A percentile compares a stretch with the other conserved stretches of the same genome.
Conservation (phyloP, 2,797 vertebrate genomes). For the Erethizon dorsatum region DNA sequence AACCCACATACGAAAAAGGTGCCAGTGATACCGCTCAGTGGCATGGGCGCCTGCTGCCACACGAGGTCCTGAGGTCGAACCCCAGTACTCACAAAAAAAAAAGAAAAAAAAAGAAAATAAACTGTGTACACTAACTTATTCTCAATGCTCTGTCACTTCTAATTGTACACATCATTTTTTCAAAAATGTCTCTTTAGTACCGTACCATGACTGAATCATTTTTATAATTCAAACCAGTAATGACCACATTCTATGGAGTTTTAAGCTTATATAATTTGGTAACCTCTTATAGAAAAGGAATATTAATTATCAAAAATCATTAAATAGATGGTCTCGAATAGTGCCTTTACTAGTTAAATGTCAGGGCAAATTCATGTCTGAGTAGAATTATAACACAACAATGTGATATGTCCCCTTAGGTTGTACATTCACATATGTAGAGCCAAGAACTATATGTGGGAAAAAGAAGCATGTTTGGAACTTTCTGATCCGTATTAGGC, state of each 20-base stretch:
- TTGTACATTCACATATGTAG: not conserved
- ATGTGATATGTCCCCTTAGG: not conserved
- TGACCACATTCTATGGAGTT: not conserved
- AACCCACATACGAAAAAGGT: too few species aligned
- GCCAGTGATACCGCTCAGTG: too few species aligned
- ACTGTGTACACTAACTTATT: not conserved
- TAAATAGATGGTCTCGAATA: not conserved
- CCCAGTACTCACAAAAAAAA: too few species aligned
- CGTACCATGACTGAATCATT: not conserved
- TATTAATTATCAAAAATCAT: conserved; percentile 8
- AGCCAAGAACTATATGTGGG: not conserved
- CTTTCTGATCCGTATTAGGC: not conserved
- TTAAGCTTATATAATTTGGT: not conserved
- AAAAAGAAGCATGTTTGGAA: not conserved
- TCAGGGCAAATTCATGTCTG: not conserved
- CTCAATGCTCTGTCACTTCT: not conserved
- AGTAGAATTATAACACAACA: not conserved
- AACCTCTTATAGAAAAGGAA: conserved; percentile 2
- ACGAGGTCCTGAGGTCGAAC: too few species aligned
- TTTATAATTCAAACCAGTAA: not conserved
- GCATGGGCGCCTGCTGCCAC: too few species aligned
- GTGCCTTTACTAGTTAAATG: not conserved
- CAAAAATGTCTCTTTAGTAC: conserved; percentile 20
- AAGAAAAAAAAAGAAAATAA: too few species aligned
- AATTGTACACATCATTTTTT: not conserved